phyloP scores from a whole-genome alignment of 1,140 invertebrate genomes.

The Nephila pilipes region DNA sequence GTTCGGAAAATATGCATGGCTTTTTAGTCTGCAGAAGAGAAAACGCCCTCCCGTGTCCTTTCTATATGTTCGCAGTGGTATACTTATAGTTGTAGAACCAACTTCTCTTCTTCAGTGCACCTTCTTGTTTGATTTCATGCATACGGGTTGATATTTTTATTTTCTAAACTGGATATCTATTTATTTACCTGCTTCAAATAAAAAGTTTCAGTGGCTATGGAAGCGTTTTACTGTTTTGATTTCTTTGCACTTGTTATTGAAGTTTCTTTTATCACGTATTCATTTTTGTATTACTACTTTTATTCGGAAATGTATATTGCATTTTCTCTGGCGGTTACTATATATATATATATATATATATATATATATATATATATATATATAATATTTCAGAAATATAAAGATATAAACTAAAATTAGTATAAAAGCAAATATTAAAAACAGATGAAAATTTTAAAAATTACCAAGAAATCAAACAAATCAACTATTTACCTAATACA shows the following conservation, averaged over 20 bases:
- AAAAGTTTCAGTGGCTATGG: not conserved
- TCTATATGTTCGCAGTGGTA: conserved; percentile 8
- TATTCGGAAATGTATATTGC: not conserved
- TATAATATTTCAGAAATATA: no score
- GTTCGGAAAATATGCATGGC: conserved; percentile 45
- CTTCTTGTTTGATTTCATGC: conserved; percentile 30
- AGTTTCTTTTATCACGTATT: no score
- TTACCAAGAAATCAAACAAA: no score
- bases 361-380: no score
- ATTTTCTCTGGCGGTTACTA: no score
- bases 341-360: no score
- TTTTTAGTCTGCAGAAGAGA: conserved; percentile 18
- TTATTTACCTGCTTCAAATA: conserved; percentile 12
- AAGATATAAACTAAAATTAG: no score
- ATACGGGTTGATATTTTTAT: not conserved
- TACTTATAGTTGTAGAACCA: not conserved
- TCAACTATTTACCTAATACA: no score
- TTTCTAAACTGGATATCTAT: not conserved
- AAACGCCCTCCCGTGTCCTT: not conserved
- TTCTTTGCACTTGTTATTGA: not conserved
- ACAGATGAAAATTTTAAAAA: no score
- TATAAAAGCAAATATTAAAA: no score
- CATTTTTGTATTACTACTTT: not conserved
- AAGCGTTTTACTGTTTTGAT: not conserved
- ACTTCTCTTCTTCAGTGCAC: not conserved